Evolutionary conservation across 1,140 invertebrate species (phyloP), one percentile per base, ranked within the genome.

Genomic region (Cydia splendana): DNA sequence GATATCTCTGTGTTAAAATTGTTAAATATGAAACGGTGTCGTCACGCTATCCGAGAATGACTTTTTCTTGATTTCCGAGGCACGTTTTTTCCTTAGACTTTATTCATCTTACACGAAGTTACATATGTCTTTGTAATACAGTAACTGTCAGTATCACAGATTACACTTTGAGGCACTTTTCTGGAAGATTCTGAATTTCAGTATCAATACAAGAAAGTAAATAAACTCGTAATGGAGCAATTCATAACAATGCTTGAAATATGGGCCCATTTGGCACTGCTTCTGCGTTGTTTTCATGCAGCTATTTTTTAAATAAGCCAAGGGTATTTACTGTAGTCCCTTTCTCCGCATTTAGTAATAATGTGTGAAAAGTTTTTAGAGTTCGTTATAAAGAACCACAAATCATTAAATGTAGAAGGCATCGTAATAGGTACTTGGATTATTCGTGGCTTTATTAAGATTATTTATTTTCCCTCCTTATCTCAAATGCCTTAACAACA

Each of bases 201-300:
- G 65, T 38, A 69, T 34, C 67, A 71, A 38, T 71, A 20, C 67
- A 71, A 42, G 67, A 71, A 38, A 71, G 67, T 20, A 38, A 71
- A 71, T 71, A 71, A 71, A 71, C 67, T 71, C 67, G 5, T 28
- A 71, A 71, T 71, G 18, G 67, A 38, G 67, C 34, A 71, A 71
- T 71, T 71, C 67, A 71, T 71, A 71, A 71, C 67, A 38, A 71
- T 71, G 18, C 34, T 71, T 71, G 67, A 71, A 71, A 71, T 71
- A 71, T 71, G 67, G 38, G 4, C 34, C 67, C 67, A 71, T 71
- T 71, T 71, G 67, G 67, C 67, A 38, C 67, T 38, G 67, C 67
- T 71, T 71, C 38, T 71, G 67, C 67, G 6, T 42, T 71, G 67
- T 71, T 71, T 71, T 71, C 30, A 71, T 71, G 34, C 67, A 18